These are phyloP conservation scores for Tonatia bakeri DNA, from an alignment of 2,113 vertebrate species.

Conservation along the genomic window DNA sequence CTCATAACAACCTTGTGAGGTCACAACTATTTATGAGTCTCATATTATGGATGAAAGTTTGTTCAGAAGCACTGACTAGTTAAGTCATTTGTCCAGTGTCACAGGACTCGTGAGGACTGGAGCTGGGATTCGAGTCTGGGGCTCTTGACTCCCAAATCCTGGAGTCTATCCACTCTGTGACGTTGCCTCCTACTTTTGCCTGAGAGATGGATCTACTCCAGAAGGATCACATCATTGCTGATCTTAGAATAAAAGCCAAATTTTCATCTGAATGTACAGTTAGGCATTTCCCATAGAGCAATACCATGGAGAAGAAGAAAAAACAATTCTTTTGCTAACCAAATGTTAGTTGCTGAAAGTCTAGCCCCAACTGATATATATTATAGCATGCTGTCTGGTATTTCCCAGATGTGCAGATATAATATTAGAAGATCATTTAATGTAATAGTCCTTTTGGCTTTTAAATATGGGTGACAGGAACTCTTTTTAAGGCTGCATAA, in stretches of 20 bases:
- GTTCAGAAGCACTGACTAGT: not conserved
- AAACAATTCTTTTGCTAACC: not conserved
- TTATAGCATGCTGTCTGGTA: slow-evolving; percentile 53
- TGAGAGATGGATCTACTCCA: not conserved
- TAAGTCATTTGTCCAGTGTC: not conserved
- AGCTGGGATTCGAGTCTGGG: not conserved
- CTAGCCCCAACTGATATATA: not conserved
- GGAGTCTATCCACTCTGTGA: not conserved
- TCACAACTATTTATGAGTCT: not conserved
- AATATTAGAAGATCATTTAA: slow-evolving; percentile 68
- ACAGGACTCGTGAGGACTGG: not conserved
- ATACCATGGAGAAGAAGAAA: not conserved
- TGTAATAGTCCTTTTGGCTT: slow-evolving; percentile 67
- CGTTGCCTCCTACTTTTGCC: not conserved
- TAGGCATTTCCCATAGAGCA: not conserved
- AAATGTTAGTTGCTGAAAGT: slow-evolving; percentile 47
- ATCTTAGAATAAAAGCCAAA: not conserved
- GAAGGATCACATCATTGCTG: not conserved
- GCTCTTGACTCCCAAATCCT: not conserved
- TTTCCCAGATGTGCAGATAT: slow-evolving; percentile 67
- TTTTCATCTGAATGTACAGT: not conserved
- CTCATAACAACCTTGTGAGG: not conserved
- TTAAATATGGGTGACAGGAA: slow-evolving; percentile 65
- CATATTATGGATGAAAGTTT: not conserved
- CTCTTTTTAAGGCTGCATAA: slow-evolving; percentile 60